Evolutionary conservation across 2,888 invertebrate genomes (phyloP), one percentile per base, ranked within the genome.

Genomic region (Cerastoderma edule): DNA sequence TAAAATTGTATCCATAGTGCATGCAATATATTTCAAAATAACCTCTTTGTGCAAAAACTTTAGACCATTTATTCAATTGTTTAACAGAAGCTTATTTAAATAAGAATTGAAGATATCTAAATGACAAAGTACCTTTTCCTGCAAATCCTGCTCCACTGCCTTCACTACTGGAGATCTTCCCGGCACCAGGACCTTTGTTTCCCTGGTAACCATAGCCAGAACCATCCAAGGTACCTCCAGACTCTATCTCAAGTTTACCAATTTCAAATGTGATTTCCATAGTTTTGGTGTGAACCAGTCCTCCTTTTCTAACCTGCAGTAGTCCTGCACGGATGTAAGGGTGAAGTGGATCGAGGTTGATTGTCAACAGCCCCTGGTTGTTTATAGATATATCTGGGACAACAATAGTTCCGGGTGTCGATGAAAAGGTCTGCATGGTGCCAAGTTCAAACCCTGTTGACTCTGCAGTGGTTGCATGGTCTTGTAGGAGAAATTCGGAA

Each of bases 131-230:
- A 89, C 89, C 88, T 76, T 39, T 46, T 33, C 85, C 80, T 44
- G 85, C 86, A 74, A 87, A 78, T 1, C 86, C 83, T 35, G 77
- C 89, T 10, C 88, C 89, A 66, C 82, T 72, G 1, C 80, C 85
- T 63, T 74, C 74, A 67, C 74, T 57, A 19, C 75, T 64, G 16
- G 30, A 35, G 4, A 60, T 64, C 4, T 50, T 28, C 4, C 87
- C 87, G 30, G 75, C 76, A 19, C 87, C 87, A 5, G 77, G 76
- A 10, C 88, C 89, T 50, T 60, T 39, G 33, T 67, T 73, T 30
- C 27, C 44, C 2, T 35, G 28, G 75, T 84, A 75, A 8, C 89
- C 89, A 39, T 72, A 63, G 1, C 85, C 87, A 35, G 74, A 72
- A 2, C 88, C 89, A 44, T 57, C 67, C 10, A 89, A 66, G n/a